phyloP scores from a whole-genome alignment of 2,888 invertebrate species.

The Ptychoptera contaminata region DNA sequence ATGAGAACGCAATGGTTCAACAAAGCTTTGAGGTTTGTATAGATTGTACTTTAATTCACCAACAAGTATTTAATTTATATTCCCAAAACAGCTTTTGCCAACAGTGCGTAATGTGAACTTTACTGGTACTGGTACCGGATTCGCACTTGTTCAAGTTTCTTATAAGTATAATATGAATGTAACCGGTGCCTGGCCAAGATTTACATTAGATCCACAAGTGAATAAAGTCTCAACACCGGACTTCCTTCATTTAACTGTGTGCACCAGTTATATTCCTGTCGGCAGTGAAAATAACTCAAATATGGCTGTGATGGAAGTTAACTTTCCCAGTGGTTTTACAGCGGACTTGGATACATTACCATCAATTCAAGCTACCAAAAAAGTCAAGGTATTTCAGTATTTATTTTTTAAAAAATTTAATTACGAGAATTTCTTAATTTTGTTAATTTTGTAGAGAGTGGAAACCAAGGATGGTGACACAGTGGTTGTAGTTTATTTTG shows the following conservation, averaged over 20 bases:
- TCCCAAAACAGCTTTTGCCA: conserved; percentile 17
- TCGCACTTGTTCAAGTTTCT: conserved; percentile 60
- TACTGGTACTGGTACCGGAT: conserved; percentile 63
- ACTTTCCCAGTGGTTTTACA: conserved; percentile 79
- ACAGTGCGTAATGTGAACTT: conserved; percentile 47
- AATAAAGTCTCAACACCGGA: conserved; percentile 62
- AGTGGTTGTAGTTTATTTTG: conserved; percentile 54
- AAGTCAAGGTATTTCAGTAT: conserved; percentile 19
- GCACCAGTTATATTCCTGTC: conserved; percentile 53
- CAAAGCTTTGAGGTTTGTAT: conserved; percentile 57
- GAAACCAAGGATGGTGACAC: conserved; percentile 50
- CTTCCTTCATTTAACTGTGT: conserved; percentile 66
- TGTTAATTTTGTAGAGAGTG: conserved; percentile 41
- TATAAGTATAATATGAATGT: conserved; percentile 74
- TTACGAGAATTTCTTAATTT: conserved; percentile 30
- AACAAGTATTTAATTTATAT: not conserved
- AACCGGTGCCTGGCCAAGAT: conserved; percentile 75
- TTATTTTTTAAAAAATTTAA: not conserved
- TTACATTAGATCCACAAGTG: conserved; percentile 71
- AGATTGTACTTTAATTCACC: not conserved
- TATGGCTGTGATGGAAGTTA: conserved; percentile 81
- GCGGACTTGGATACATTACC: conserved; percentile 54
- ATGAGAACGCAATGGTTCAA: conserved; percentile 63
- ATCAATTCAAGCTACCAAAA: conserved; percentile 34
- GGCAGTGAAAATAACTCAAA: conserved; percentile 50